phyloP scores from a whole-genome alignment of 2,888 invertebrate genomes.

The Imbricaverruca yamaguchii region DNA sequence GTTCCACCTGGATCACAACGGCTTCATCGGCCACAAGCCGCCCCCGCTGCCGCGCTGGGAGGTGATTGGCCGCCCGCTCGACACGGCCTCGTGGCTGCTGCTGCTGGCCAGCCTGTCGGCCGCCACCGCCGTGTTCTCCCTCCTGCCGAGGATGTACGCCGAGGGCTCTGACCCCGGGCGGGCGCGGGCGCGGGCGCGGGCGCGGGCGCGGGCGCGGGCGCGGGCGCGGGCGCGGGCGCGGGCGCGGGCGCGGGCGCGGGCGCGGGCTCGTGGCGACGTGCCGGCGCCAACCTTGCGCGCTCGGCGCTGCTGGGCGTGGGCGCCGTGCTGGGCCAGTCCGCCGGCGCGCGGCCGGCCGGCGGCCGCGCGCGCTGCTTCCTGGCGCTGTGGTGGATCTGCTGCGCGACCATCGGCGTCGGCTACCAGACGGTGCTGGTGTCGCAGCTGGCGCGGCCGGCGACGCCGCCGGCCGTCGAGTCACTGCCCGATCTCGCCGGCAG shows the following conservation, averaged over 20 bases:
- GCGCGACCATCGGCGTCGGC: slow-evolving; percentile 12
- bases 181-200: too few species aligned
- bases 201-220: too few species aligned
- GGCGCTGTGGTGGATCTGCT: slow-evolving; percentile 15
- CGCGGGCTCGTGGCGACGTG: not conserved
- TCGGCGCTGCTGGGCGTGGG: not conserved
- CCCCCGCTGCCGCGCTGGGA: slow-evolving; percentile 7
- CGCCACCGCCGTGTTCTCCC: not conserved
- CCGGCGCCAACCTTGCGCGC: not conserved
- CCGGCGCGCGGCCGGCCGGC: not conserved
- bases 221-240: too few species aligned
- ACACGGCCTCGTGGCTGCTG: not conserved
- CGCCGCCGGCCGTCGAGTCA: not conserved
- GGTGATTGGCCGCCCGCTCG: slow-evolving; percentile 9
- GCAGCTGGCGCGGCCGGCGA: not conserved
- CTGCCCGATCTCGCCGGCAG: not conserved
- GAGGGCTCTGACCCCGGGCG: not conserved
- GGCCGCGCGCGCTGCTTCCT: not conserved
- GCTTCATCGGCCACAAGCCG: slow-evolving; percentile 13
- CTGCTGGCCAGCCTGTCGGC: not conserved
- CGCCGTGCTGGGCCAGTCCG: not conserved
- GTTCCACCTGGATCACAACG: slow-evolving; percentile 1
- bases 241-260: not conserved
- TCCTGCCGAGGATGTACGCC: not conserved
- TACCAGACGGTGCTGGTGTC: slow-evolving; percentile 21